A percentile compares a stretch with the other conserved stretches of the same genome.
Evolutionary conservation across 2,113 vertebrate species (phyloP).

Genomic region (Orientallactaga bullata): DNA sequence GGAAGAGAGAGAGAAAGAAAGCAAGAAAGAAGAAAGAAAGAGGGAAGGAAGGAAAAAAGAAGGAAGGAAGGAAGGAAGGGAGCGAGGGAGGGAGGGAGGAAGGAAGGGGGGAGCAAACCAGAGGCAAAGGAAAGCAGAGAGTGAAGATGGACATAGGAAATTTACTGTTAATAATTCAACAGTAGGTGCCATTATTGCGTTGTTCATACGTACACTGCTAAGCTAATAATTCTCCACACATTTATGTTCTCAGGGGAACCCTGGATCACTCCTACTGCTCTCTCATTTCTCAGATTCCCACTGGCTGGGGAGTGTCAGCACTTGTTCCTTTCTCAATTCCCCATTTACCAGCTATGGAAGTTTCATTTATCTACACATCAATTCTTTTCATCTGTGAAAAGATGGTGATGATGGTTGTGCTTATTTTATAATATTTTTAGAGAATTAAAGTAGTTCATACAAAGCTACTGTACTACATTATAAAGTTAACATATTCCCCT

Average conservation of each 20-base stretch:
- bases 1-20: background rate
- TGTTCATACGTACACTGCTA: background rate
- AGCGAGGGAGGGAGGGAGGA: background rate
- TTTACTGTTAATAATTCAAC: background rate
- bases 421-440: background rate
- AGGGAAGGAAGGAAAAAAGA: background rate
- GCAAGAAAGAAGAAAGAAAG: background rate
- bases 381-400: constrained; percentile 18
- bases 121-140: background rate
- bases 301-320: background rate
- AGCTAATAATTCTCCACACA: background rate
- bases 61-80: background rate
- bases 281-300: background rate
- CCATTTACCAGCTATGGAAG: background rate
- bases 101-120: background rate
- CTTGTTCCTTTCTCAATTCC: background rate
- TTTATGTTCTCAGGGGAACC: background rate
- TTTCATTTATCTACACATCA: background rate
- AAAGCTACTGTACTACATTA: background rate
- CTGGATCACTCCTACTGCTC: background rate
- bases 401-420: background rate
- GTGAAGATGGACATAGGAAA: background rate
- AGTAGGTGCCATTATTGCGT: background rate
- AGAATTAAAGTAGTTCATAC: background rate
- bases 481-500: background rate